phyloP scores from a whole-genome alignment of 2,888 invertebrate species.

The Geotrupes spiniger region DNA sequence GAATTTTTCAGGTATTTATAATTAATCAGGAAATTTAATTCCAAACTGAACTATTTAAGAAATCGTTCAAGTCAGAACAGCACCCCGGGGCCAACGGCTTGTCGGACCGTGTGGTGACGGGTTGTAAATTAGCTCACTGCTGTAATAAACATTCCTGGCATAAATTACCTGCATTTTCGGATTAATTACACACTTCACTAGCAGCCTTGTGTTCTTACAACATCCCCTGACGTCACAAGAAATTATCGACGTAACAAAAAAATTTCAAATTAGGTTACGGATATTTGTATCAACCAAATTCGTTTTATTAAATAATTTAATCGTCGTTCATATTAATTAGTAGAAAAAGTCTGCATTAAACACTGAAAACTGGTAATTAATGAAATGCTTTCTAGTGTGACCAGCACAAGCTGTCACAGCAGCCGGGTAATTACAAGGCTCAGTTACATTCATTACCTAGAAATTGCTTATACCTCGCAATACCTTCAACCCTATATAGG shows the following conservation, averaged over 20 bases:
- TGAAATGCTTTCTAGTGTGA: constrained; percentile 25
- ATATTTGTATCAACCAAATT: too few relatives aligned
- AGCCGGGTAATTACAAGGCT: constrained; percentile 38
- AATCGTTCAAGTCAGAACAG: constrained; percentile 8
- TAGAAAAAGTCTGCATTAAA: too few relatives aligned
- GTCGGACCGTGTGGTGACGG: constrained; percentile 48
- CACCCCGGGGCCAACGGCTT: constrained; percentile 30
- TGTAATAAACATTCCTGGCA: constrained; percentile 53
- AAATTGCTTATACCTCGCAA: constrained; percentile 39
- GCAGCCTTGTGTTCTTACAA: constrained; percentile 35
- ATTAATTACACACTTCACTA: constrained; percentile 53
- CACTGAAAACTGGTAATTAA: too few relatives aligned
- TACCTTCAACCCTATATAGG: constrained; percentile 24
- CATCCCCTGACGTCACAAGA: constrained; percentile 19
- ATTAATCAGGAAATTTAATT: constrained; percentile 10
- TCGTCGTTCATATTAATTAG: too few relatives aligned
- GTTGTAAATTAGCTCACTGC: constrained; percentile 51
- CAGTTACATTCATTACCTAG: constrained; percentile 40
- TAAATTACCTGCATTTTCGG: constrained; percentile 54
- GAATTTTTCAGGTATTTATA: constrained; percentile 1
- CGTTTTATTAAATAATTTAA: too few relatives aligned
- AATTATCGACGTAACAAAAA: neutral
- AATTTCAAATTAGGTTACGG: too few relatives aligned
- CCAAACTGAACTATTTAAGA: too few relatives aligned
- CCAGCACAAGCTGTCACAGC: constrained; percentile 37